A percentile compares a stretch with the other conserved stretches of the same genome.
These are phyloP conservation scores for Drosophila pectinifera DNA, from an alignment of 1,140 invertebrate genomes.

Conservation along the genomic window DNA sequence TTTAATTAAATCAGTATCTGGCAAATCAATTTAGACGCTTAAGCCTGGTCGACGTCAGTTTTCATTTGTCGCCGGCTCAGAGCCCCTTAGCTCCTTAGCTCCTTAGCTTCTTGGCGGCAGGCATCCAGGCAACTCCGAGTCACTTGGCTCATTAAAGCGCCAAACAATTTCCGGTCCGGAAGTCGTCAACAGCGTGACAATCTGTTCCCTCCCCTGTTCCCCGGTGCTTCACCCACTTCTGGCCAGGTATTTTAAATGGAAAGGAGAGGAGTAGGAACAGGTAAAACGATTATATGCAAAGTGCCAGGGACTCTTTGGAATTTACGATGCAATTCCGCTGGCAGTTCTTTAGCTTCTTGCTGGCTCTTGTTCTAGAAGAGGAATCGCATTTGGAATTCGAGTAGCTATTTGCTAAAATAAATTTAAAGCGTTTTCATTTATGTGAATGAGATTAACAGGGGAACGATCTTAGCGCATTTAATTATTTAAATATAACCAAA, in stretches of 20 bases:
- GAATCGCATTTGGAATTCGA: constrained; percentile 9
- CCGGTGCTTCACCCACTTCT: neutral
- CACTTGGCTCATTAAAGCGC: constrained; percentile 70
- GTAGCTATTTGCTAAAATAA: neutral
- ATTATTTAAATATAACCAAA: no score
- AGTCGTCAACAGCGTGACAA: constrained; percentile 54
- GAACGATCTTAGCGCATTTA: neutral
- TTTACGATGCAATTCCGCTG: constrained; percentile 18
- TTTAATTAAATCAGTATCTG: constrained; percentile 74
- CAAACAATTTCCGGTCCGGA: constrained; percentile 66
- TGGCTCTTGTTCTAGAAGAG: neutral
- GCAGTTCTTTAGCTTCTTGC: constrained; percentile 7
- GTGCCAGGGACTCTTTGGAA: constrained; percentile 8
- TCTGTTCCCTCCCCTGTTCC: constrained; percentile 16
- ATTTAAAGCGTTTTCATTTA: neutral
- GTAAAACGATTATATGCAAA: constrained; percentile 24
- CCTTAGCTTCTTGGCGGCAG: constrained; percentile 7
- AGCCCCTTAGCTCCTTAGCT: constrained; percentile 23
- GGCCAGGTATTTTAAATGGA: constrained; percentile 2
- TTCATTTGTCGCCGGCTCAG: constrained; percentile 41
- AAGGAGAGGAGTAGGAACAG: constrained; percentile 6
- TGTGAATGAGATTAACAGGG: neutral
- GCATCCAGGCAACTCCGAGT: constrained; percentile 12
- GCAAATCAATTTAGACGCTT: constrained; percentile 57
- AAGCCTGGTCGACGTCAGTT: constrained; percentile 33